Evolutionary conservation across 2,797 vertebrate genomes (phyloP).

Genomic region (Myotis myotis): DNA sequence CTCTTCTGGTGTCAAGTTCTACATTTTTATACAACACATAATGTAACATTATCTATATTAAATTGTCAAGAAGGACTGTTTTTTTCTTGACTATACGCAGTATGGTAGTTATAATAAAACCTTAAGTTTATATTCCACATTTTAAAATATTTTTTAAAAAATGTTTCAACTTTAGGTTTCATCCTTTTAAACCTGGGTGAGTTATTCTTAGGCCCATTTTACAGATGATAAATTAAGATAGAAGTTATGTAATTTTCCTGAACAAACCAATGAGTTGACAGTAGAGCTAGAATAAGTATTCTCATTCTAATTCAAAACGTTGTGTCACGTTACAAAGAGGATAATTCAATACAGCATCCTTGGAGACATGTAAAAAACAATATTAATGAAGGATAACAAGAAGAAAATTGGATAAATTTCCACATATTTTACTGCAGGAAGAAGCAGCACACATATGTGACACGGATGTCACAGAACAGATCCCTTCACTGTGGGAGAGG

Average conservation of each 20-base stretch:
- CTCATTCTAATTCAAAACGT: not conserved
- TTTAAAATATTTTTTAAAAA: slow-evolving; percentile 16
- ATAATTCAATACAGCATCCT: not conserved
- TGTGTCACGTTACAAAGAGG: not conserved
- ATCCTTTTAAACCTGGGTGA: not conserved
- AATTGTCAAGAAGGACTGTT: not conserved
- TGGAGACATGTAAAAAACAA: not conserved
- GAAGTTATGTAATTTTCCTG: not conserved
- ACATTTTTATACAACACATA: not conserved
- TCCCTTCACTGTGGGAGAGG: not conserved
- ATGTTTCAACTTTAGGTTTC: slow-evolving; percentile 22
- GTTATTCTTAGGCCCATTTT: slow-evolving; percentile 10
- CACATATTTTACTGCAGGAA: not conserved
- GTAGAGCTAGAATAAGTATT: not conserved
- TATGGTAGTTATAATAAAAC: not conserved
- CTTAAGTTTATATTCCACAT: not conserved
- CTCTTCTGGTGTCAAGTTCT: not conserved
- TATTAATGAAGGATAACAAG: not conserved
- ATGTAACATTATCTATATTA: not conserved
- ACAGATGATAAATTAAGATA: not conserved
- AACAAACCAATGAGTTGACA: not conserved
- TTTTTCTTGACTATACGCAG: not conserved
- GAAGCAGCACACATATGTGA: not conserved
- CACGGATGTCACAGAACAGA: not conserved
- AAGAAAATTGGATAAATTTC: not conserved